phyloP scores from a whole-genome alignment of 1,140 invertebrate species.

The Drosophila orena region DNA sequence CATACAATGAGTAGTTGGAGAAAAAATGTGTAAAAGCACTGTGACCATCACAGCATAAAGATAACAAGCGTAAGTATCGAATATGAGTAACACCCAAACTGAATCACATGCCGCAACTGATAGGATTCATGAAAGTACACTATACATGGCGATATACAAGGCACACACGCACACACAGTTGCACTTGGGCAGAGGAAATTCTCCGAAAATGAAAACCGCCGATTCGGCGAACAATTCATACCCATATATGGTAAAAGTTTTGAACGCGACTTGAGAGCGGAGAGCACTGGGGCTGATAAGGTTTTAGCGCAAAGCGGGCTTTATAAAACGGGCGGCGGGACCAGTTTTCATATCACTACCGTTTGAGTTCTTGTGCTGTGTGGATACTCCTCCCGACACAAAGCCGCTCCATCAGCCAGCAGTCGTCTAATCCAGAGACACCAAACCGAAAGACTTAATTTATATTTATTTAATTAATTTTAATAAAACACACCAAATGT shows the following conservation, averaged over 20 bases:
- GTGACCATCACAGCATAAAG: constrained; percentile 27
- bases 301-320: constrained; percentile 48
- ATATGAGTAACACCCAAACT: constrained; percentile 24
- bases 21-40: constrained; percentile 8
- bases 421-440: constrained; percentile 74
- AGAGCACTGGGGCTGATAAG: constrained; percentile 66
- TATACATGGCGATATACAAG: constrained; percentile 1
- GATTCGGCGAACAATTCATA: constrained; percentile 64
- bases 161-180: constrained; percentile 11
- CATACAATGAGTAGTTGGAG: constrained; percentile 8
- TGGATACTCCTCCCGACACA: constrained; percentile 79
- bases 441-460: constrained; percentile 83
- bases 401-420: constrained; percentile 69
- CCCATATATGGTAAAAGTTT: constrained; percentile 84
- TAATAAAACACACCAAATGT: constrained; percentile 82
- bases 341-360: constrained; percentile 84
- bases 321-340: constrained; percentile 76
- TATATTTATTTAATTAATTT: constrained; percentile 84
- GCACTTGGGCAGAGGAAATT: constrained; percentile 35
- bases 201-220: constrained; percentile 65
- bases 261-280: constrained; percentile 58
- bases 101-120: constrained; percentile 38
- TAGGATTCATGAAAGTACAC: constrained; percentile 21
- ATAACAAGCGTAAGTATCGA: constrained; percentile 13
- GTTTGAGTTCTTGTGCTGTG: constrained; percentile 85